These are phyloP conservation scores for Formica aserva DNA, from an alignment of 2,888 invertebrate genomes.

Conservation along the genomic window DNA sequence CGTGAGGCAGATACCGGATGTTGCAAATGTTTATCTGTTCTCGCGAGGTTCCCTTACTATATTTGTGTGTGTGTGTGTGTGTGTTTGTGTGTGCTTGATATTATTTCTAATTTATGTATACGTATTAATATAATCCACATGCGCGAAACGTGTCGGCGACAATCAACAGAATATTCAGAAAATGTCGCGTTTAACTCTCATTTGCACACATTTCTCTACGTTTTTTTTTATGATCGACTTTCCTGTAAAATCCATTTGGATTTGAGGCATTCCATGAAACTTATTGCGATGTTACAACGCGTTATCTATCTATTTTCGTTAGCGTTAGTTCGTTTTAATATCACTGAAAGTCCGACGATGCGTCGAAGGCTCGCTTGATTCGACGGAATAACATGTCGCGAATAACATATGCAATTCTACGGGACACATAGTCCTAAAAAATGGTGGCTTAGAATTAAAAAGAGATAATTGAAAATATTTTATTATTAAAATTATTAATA, in stretches of 20 bases:
- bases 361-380: constrained; percentile 6
- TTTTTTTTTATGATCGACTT: neutral
- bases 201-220: neutral
- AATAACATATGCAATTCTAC: neutral
- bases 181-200: neutral
- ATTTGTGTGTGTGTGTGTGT: neutral
- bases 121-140: constrained; percentile 21
- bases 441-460: neutral
- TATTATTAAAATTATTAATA: neutral
- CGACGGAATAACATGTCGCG: neutral
- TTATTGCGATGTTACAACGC: neutral
- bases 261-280: neutral
- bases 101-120: constrained; percentile 30
- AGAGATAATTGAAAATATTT: neutral
- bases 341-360: constrained; percentile 30
- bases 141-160: neutral
- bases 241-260: neutral
- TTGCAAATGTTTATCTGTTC: neutral
- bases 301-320: constrained; percentile 30
- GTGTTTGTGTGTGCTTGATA: neutral
- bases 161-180: neutral
- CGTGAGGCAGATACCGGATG: neutral
- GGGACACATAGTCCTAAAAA: neutral
- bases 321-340: constrained; percentile 37
- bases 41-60: neutral